These are phyloP conservation scores for Carassius carassius DNA, from an alignment of 2,113 vertebrate species.

Conservation along the genomic window DNA sequence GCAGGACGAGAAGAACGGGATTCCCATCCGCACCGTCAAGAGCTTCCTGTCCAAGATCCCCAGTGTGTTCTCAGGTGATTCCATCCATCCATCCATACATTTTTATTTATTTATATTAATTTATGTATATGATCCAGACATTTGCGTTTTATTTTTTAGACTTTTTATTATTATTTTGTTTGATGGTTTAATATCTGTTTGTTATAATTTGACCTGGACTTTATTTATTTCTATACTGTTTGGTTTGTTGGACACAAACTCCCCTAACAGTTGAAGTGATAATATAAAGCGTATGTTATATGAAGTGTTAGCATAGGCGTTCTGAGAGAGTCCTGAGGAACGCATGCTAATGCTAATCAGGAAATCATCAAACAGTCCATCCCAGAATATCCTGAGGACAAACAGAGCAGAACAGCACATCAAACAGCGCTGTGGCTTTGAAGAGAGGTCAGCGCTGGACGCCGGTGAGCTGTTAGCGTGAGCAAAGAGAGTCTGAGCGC, in stretches of 20 bases:
- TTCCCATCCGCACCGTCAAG: conserved; percentile 88
- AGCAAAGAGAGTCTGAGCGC: background rate
- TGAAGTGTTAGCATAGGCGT: background rate
- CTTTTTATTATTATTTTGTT: too few species aligned
- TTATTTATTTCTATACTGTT: background rate
- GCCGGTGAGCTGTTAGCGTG: background rate
- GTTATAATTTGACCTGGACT: too few species aligned
- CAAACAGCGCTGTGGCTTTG: background rate
- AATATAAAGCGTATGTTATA: background rate
- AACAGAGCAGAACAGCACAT: background rate
- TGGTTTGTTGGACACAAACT: background rate
- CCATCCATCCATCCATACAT: too few species aligned
- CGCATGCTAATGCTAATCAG: background rate
- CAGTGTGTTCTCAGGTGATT: conserved; percentile 83
- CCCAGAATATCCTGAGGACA: background rate
- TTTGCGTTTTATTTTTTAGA: too few species aligned
- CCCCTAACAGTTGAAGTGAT: background rate
- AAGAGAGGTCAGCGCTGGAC: conserved; percentile 5
- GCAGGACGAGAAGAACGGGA: conserved; percentile 88
- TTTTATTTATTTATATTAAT: too few species aligned
- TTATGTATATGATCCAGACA: too few species aligned
- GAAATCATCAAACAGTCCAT: background rate
- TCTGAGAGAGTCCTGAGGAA: background rate
- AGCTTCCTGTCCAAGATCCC: conserved; percentile 90
- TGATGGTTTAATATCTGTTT: too few species aligned